Evolutionary conservation across 2,888 invertebrate genomes (phyloP), one percentile per base, ranked within the genome.

Genomic region (Andrena flavipes): DNA sequence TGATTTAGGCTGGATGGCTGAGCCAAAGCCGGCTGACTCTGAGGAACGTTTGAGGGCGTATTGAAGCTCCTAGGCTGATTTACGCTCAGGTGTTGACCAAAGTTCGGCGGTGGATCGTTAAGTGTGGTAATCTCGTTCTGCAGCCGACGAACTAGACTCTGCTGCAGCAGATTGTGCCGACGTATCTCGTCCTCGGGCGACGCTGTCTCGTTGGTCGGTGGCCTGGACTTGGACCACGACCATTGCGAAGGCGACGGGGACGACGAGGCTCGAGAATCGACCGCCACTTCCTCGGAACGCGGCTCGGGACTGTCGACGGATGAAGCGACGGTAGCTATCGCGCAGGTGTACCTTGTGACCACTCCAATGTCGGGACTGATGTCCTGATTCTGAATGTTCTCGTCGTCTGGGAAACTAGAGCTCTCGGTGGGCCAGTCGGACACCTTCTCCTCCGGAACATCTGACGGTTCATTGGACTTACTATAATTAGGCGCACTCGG

Each of bases 381-480:
- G 35, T 94, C 93, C 71, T 93, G 93, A 71, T 94, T 93, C 64
- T 92, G 86, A 8, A 93, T 93, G 48, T 92, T 90, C 51, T 90
- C 87, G 35, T 91, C 91, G 10, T 91, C 84, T 20, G 73, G 56
- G 62, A 90, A 84, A 4, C 30, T 51, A 1, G 68, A 64, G 51
- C 65, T 71, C 8, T 81, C 87, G 10, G 71, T 7, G 0, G 71
- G 29, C 70, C 75, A 71, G 2, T 68, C 72, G 13, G 63, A 1
- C 29, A 60, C 8, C 6, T 76, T 74, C 0, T 7, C 16, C 4
- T 69, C 59, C 1, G 10, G 5, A 1, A 29, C 10, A 0, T 70
- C 48, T 29, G 35, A 59, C 7, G 63, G 7, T 29, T 65, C 59
- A 8, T 60, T 51, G 0, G 65, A 64, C 2, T 16, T 60, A 10